Conservation (phyloP, 2,113 vertebrate species). For the Archocentrus centrarchus region DNA sequence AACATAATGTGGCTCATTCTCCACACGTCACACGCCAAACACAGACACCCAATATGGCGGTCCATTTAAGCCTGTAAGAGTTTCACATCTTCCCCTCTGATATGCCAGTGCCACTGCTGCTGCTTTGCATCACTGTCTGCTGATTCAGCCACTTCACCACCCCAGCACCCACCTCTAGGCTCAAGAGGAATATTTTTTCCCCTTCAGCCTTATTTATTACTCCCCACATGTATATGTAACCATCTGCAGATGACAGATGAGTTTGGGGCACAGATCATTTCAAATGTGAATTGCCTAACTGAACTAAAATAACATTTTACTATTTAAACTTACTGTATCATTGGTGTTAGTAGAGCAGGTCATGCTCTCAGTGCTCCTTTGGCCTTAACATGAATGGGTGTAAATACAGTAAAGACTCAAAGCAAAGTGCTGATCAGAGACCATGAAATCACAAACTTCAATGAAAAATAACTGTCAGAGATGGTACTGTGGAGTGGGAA, state of each 20-base stretch:
- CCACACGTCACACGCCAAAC: neutral
- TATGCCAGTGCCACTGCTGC: neutral
- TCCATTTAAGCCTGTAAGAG: no score
- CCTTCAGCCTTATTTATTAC: neutral
- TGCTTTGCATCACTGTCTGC: neutral
- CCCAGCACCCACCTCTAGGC: neutral
- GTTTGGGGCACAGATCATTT: accelerated
- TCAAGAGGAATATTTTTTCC: neutral
- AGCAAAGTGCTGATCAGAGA: neutral
- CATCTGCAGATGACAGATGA: neutral
- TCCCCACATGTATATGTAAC: neutral
- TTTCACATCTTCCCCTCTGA: neutral
- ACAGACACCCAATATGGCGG: no score
- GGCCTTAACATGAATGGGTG: neutral
- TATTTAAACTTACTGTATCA: neutral
- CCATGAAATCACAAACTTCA: neutral
- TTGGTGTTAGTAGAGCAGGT: neutral
- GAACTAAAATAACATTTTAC: neutral
- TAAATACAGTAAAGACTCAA: neutral
- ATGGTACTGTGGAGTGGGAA: neutral
- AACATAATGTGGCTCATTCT: neutral
- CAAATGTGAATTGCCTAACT: neutral
- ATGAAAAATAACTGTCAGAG: neutral
- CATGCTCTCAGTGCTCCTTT: no score
- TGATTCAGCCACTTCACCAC: neutral